Evolutionary conservation across 2,888 invertebrate genomes (phyloP).

Genomic region (Melieria picta): DNA sequence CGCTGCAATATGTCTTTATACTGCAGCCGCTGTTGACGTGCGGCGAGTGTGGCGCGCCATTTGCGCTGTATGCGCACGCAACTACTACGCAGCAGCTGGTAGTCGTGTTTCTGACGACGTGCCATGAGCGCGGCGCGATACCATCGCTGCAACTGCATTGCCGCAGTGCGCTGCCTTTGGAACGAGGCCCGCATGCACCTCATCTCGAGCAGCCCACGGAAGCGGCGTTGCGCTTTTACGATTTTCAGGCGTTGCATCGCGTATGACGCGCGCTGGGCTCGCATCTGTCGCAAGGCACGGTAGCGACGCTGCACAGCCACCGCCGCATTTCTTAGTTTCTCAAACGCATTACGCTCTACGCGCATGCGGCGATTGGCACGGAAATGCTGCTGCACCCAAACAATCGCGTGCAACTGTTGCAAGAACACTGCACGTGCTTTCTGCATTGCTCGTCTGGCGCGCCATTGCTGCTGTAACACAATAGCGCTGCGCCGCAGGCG

Average conservation of each 20-base stretch:
- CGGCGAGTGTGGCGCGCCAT: constrained; percentile 58
- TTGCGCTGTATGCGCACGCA: constrained; percentile 53
- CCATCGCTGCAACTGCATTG: constrained; percentile 51
- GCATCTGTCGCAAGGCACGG: constrained; percentile 57
- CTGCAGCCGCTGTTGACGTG: constrained; percentile 42
- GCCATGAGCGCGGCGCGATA: constrained; percentile 48
- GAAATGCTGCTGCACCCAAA: constrained; percentile 55
- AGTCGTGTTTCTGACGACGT: constrained; percentile 36
- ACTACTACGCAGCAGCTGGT: constrained; percentile 42
- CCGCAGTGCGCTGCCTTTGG: constrained; percentile 45
- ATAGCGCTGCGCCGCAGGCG: constrained; percentile 42
- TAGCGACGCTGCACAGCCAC: constrained; percentile 60
- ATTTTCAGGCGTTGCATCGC: constrained; percentile 48
- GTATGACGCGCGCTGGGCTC: constrained; percentile 56
- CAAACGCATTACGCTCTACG: constrained; percentile 46
- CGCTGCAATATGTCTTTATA: constrained; percentile 48
- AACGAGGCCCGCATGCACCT: constrained; percentile 43
- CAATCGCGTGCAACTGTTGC: constrained; percentile 45
- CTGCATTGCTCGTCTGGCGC: constrained; percentile 49
- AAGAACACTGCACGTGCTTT: constrained; percentile 44
- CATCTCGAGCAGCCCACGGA: constrained; percentile 57
- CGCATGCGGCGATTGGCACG: constrained; percentile 56
- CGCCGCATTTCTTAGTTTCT: constrained; percentile 43
- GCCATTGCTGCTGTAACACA: constrained; percentile 57
- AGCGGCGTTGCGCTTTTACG: constrained; percentile 55